These are phyloP conservation scores for Monochamus alternatus DNA, from an alignment of 2,888 invertebrate species.

Conservation along the genomic window DNA sequence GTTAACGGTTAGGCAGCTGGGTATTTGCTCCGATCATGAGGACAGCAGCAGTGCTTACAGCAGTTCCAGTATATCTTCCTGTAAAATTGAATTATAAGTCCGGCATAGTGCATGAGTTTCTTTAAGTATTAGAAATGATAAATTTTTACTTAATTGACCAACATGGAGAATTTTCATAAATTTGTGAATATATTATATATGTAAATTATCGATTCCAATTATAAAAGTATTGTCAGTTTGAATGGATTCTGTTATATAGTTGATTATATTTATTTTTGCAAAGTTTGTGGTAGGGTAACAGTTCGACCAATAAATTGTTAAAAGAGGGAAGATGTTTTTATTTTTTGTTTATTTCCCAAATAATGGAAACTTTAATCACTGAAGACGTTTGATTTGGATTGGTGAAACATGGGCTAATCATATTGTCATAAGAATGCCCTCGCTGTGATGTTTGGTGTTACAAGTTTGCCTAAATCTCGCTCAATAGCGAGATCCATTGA, in stretches of 20 bases:
- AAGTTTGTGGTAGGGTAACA: not conserved
- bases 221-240: not conserved
- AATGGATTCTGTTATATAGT: not conserved
- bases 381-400: too few relatives aligned
- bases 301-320: not conserved
- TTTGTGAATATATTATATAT: not conserved
- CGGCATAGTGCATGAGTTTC: not conserved
- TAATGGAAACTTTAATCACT: too few relatives aligned
- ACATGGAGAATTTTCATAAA: not conserved
- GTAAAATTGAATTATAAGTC: not conserved
- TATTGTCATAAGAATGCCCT: too few relatives aligned
- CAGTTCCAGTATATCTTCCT: conserved; percentile 59
- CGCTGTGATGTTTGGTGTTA: too few relatives aligned
- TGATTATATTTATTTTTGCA: conserved; percentile 12
- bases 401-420: too few relatives aligned
- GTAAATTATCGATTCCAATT: not conserved
- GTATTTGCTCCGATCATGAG: conserved; percentile 55
- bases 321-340: not conserved
- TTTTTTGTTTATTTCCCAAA: not conserved
- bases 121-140: not conserved
- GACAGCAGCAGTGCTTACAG: conserved; percentile 67
- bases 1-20: conserved; percentile 56
- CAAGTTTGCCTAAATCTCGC: too few relatives aligned
- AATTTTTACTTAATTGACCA: not conserved
- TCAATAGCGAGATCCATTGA: too few relatives aligned